These are phyloP conservation scores for Recurvirostra avosetta DNA, from an alignment of 2,113 vertebrate genomes.

Conservation along the genomic window DNA sequence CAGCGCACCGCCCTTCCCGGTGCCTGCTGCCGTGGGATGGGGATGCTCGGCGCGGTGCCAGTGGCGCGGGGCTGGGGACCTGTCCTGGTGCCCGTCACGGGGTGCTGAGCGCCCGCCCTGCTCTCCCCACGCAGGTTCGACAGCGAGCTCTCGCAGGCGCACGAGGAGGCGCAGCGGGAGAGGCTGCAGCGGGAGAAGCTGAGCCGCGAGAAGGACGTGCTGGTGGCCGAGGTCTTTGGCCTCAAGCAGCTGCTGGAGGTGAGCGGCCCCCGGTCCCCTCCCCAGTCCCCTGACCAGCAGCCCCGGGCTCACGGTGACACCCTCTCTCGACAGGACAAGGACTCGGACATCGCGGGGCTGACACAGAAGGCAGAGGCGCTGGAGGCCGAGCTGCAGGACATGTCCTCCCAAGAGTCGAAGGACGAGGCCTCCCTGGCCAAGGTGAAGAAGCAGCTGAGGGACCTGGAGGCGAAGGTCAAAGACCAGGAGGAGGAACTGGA, in stretches of 20 bases:
- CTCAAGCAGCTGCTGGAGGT: slow-evolving; percentile 93
- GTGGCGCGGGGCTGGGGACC: background rate
- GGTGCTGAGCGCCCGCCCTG: background rate
- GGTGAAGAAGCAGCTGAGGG: slow-evolving; percentile 92
- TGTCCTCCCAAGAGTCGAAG: slow-evolving; percentile 94
- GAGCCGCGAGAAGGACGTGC: slow-evolving; percentile 87
- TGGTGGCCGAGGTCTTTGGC: slow-evolving; percentile 86
- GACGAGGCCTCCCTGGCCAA: slow-evolving; percentile 93
- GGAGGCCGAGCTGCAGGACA: slow-evolving; percentile 91
- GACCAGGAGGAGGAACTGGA: slow-evolving; percentile 98
- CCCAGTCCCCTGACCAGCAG: fast-evolving
- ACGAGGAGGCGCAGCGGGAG: slow-evolving; percentile 90
- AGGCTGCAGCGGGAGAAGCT: slow-evolving; percentile 88
- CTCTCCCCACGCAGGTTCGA: slow-evolving; percentile 79
- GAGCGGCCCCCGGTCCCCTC: fast-evolving
- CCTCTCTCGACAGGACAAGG: slow-evolving; percentile 82
- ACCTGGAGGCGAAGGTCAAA: slow-evolving; percentile 93
- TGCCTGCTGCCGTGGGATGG: background rate
- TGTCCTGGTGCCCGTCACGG: fast-evolving
- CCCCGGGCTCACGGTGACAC: fast-evolving
- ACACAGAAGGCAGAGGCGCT: slow-evolving; percentile 87
- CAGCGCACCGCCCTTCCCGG: fast-evolving
- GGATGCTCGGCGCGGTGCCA: fast-evolving
- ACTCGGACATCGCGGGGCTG: slow-evolving; percentile 83
- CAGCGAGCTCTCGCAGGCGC: slow-evolving; percentile 83